Base-by-base conservation (phyloP, 2,113 vertebrate species). In the Steatornis caripensis region DNA sequence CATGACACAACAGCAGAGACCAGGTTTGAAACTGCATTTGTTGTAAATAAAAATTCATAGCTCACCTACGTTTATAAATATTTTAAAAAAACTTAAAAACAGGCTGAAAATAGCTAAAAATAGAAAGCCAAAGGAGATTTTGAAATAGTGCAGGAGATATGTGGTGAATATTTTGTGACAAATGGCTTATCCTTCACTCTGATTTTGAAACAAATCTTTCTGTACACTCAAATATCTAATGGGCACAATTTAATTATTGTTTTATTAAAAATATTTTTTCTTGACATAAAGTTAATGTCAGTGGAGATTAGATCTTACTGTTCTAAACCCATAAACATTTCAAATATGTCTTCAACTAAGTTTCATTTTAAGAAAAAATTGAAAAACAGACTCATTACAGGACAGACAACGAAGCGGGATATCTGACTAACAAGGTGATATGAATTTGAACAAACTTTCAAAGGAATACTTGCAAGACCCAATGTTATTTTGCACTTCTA, bases 311-410 rank as follows among this genome's bases (percentile, higher is more conserved):
- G 13, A 18, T 39, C 34, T 11, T 82, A 29, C 10, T 6, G 1
- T 74, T 81, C 5, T 61, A 34, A 34, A 37, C 5, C 4, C 11
- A 48, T 36, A 61, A 84, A n/a, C 5, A 54, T 87, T 39, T 87
- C 5, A 61, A 57, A 65, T 53, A 29, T 32, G 1, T 68, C 21
- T 62, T n/a, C n/a, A n/a, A 48, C 70, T 12, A 69, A 37, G 4
- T 37, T 68, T 29, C 4, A 51, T 57, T 84, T 92, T 43, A 88
- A 43, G 0, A 55, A 64, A 77, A 64, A 54, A 24, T 20, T 26
- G 27, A n/a, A 81, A 65, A n/a, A 0, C 1, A 71, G 4, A 11
- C 11, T 45, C 2, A 6, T 36, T 55, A 69, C 3, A 65, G 12
- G 36, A 22, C 23, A 43, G 13, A 11, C 3, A 27, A n/a, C 29